These are phyloP conservation scores for Micromesistius poutassou DNA, from an alignment of 2,797 vertebrate species.

Conservation along the genomic window DNA sequence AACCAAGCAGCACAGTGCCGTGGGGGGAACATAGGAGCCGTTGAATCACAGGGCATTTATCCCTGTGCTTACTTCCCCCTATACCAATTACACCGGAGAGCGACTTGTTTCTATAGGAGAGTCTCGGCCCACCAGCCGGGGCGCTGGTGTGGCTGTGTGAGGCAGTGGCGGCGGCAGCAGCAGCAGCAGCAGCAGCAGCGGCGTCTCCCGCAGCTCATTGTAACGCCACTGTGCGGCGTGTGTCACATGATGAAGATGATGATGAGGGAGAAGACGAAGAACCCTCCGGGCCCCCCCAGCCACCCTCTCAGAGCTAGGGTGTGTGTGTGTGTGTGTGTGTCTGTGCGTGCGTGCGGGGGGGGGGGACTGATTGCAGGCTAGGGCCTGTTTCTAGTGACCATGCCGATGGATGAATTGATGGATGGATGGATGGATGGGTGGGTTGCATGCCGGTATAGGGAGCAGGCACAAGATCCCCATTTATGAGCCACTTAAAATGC, in stretches of 20 bases:
- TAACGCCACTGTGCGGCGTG: background rate
- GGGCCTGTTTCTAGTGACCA: background rate
- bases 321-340: background rate
- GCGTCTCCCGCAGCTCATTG: too few relatives aligned
- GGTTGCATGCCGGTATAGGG: constrained; percentile 37
- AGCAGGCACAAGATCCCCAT: constrained; percentile 36
- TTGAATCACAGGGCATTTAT: background rate
- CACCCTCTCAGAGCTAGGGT: background rate
- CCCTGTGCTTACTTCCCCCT: background rate
- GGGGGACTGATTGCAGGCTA: background rate
- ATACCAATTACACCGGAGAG: background rate
- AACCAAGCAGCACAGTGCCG: background rate
- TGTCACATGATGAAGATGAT: background rate
- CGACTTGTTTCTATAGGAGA: too few relatives aligned
- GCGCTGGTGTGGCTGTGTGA: too few relatives aligned
- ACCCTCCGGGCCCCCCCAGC: background rate
- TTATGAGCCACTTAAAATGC: constrained; percentile 57
- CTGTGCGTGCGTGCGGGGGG: background rate
- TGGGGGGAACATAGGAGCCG: too few relatives aligned
- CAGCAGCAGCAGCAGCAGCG: too few relatives aligned
- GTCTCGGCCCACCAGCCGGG: too few relatives aligned
- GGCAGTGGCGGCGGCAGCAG: too few relatives aligned
- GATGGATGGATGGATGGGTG: background rate
- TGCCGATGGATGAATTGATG: background rate
- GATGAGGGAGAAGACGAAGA: background rate